Base-by-base conservation (phyloP, 92 coral and sea anemone genomes). In the Heliopora coerulea region DNA sequence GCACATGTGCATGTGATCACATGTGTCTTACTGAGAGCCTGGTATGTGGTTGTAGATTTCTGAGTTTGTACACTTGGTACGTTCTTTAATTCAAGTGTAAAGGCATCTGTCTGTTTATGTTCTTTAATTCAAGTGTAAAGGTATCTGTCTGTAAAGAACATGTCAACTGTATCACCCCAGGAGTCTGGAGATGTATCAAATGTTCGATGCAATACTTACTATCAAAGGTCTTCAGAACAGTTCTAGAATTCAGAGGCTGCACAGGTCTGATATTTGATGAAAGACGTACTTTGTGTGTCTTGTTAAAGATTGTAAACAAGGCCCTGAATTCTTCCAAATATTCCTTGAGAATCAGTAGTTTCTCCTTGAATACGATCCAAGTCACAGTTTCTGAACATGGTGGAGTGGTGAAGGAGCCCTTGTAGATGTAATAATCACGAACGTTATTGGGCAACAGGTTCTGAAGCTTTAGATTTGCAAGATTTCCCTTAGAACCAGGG, bases 341-440 rank as follows among this genome's bases (percentile, higher is more conserved):
- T 8, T 64, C 78, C 18, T 77, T 10, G 29, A 91, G 87, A n/a
- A 95, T 63, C 8, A 78, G 35, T 21, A 85, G 79, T 27, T 80
- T 78, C 21, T 86, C 75, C 39, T 88, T 87, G 58, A 90, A 87
- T 14, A 95, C 78, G 78, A 95, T 65, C 99, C 99, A 95, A 46
- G 89, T 87, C 8, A 91, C 97, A 35, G 84, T 88, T 59, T 95
- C 89, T 30, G 35, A 79, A 78, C 99, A 95, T 0, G 87, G 83
- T 46, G 99, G 99, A 0, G 85, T 88, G 24, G 99, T 95, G 29
- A 90, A 81, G 15, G 99, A 95, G 25, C 99, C 99, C 54, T 81
- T 67, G 60, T 95, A 95, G 18, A 88, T 78, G 80, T 95, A 95
- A 74, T 73, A 88, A 31, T 60, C 56, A n/a, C 74, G 33, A 12